Base-by-base conservation (phyloP, 2,113 vertebrate species). In the Pluvianellus socialis region DNA sequence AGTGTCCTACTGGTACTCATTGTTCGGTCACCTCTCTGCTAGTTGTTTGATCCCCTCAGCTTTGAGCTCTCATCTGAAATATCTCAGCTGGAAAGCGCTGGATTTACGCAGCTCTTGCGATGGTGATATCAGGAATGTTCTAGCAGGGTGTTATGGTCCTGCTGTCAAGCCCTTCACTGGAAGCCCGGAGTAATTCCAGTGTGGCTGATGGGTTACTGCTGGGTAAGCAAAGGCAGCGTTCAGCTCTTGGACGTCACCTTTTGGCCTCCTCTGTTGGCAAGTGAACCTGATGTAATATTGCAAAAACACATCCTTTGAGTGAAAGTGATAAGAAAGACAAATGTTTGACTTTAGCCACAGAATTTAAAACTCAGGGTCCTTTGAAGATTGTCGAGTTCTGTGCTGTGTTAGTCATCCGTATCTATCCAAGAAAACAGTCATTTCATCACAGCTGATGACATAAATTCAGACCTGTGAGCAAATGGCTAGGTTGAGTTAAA, bases 401-500 rank as follows among this genome's bases (percentile, higher is more conserved):
- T 2, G 42, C 92, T 97, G 79, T 96, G 97, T 97, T 97, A 92
- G 47, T 76, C 4, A 47, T 66, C 92, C 66, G 9, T 91, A 96
- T 98, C 98, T 97, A 86, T 94, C 92, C 97, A 95, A 93, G 91
- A 97, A 98, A 97, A 96, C 95, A 97, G 88, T 95, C 96, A 90
- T 98, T 98, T 98, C 97, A 96, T 98, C 98, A 95, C 35, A 68
- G 94, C 93, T 63, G 55, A 70, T 84, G 82, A 97, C 89, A 84
- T 86, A 92, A 97, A 97, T 95, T 77, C 94, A 96, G 96, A 95
- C 92, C 53, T 33, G 88, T 95, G 91, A 95, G 97, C 96, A 96
- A 96, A 94, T 67, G 93, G 94, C 96, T 96, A 90, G 94, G 86
- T 86, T 95, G 98, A 94, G 89, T 96, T 95, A 96, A 97, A 97